These are phyloP conservation scores for Lissocephala sabroskyi DNA, from an alignment of 2,888 invertebrate species.

Conservation along the genomic window DNA sequence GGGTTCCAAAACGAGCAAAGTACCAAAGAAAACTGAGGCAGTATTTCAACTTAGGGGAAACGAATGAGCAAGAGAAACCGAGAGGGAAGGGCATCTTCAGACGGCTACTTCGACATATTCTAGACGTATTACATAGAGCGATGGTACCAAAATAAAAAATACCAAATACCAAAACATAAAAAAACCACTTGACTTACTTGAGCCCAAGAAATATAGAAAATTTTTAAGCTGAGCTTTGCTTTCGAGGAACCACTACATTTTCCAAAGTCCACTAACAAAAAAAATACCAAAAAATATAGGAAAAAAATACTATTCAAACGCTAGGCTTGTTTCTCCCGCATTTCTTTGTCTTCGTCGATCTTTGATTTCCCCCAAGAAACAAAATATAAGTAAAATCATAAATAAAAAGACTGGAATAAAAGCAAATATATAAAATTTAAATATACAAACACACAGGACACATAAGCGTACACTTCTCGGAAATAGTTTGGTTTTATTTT, in stretches of 20 bases:
- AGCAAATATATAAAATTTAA: conserved; percentile 30
- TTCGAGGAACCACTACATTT: too few relatives aligned
- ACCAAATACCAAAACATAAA: conserved; percentile 7
- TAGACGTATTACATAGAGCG: conserved; percentile 31
- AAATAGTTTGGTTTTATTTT: neutral
- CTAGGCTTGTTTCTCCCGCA: too few relatives aligned
- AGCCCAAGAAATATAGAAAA: conserved; percentile 20
- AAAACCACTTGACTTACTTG: neutral
- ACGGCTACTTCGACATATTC: conserved; percentile 30
- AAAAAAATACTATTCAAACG: too few relatives aligned
- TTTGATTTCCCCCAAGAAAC: neutral
- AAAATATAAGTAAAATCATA: conserved; percentile 31
- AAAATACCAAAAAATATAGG: conserved; percentile 13
- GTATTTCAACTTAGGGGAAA: too few relatives aligned
- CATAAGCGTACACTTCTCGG: neutral
- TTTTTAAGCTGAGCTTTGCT: conserved; percentile 47
- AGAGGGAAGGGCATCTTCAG: conserved; percentile 13
- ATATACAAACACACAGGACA: conserved; percentile 20
- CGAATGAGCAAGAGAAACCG: conserved; percentile 20
- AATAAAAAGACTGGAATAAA: conserved; percentile 53
- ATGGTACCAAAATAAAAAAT: conserved; percentile 31
- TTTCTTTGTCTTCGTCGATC: too few relatives aligned
- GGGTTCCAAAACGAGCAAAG: conserved; percentile 9
- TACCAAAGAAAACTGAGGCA: conserved; percentile 6
- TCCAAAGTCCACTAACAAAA: too few relatives aligned